A percentile compares a stretch with the other conserved stretches of the same genome.
These are phyloP conservation scores for Agraylea sexmaculata DNA, from an alignment of 1,140 invertebrate species.

Conservation along the genomic window DNA sequence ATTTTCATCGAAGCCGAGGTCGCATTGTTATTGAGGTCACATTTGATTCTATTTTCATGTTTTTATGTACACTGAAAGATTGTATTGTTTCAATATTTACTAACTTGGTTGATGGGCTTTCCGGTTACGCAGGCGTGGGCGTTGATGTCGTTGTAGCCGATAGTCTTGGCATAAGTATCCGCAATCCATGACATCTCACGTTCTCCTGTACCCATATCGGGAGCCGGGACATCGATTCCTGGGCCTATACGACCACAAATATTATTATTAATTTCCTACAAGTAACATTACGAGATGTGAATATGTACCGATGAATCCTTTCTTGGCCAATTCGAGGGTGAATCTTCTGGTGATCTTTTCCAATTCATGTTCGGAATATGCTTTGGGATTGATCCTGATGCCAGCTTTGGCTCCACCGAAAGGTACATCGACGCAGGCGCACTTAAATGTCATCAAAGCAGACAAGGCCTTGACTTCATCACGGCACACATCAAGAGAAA, in stretches of 20 bases:
- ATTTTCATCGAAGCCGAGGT: too few relatives aligned
- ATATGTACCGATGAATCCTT: constrained; percentile 88
- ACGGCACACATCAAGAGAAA: constrained; percentile 84
- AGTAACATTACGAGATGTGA: background rate
- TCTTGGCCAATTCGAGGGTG: constrained; percentile 95
- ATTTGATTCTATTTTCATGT: too few relatives aligned
- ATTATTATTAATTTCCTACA: background rate
- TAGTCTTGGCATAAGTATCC: constrained; percentile 95
- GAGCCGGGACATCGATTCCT: constrained; percentile 94
- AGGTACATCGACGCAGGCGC: constrained; percentile 95
- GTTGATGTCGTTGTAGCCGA: constrained; percentile 92
- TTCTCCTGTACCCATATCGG: constrained; percentile 96
- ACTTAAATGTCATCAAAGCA: constrained; percentile 97
- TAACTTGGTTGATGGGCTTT: constrained; percentile 82
- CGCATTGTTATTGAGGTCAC: too few relatives aligned
- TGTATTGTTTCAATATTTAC: constrained; percentile 1
- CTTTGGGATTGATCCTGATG: constrained; percentile 92
- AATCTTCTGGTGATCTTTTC: constrained; percentile 98
- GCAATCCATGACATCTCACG: constrained; percentile 99
- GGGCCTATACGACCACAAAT: constrained; percentile 62
- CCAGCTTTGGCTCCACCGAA: constrained; percentile 96
- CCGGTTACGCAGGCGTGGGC: constrained; percentile 98
- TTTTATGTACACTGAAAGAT: background rate
- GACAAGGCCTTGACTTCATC: constrained; percentile 94
- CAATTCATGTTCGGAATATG: constrained; percentile 90